Base-by-base conservation (phyloP, 2,797 vertebrate genomes). In the Spinus olivaceus region DNA sequence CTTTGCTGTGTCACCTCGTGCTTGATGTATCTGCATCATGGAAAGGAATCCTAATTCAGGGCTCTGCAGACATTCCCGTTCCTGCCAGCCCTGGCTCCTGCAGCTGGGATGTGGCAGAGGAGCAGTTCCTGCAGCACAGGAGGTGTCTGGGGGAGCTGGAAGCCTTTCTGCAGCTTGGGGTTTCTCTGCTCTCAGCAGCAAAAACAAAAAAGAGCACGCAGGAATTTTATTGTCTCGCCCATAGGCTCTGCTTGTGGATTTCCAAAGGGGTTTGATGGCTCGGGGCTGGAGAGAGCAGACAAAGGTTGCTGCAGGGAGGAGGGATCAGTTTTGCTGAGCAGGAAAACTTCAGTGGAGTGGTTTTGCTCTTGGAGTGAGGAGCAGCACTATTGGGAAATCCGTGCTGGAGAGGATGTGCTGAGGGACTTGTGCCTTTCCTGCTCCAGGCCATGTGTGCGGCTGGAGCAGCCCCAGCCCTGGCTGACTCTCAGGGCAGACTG, bases 61-160 rank as follows among this genome's bases (percentile, higher is more conserved):
- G 30, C 20, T 21, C 2, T 5, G 1, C 6, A 49, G 92, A 96
- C 92, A 80, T 91, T 96, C 91, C 97, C 41, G 35, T 86, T 95
- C 95, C 97, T 97, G 82, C 95, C 96, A 71, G 96, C 95, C 86
- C 96, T 94, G 96, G 94, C 90, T 96, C 70, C 73, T 42, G 88
- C 86, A 77, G 70, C 79, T 92, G 1, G 12, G 72, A 67, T 35
- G 44, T 84, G 88, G 82, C 78, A 61, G 50, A 69, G 88, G 86
- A 88, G 44, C 3, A 4, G 81, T 67, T 89, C 86, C 33, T 57
- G 92, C 49, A 39, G 49, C 63, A 57, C 44, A 64, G 71, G 86
- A 84, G 67, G 44, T 28, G 72, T 30, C 81, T 78, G 71, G 59
- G 69, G 42, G 23, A 37, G 61, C 74, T 70, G 19, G 63, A 66